A percentile compares a stretch with the other conserved stretches of the same genome.
phyloP scores from a whole-genome alignment of 2,113 vertebrate species.

The Excalfactoria chinensis region DNA sequence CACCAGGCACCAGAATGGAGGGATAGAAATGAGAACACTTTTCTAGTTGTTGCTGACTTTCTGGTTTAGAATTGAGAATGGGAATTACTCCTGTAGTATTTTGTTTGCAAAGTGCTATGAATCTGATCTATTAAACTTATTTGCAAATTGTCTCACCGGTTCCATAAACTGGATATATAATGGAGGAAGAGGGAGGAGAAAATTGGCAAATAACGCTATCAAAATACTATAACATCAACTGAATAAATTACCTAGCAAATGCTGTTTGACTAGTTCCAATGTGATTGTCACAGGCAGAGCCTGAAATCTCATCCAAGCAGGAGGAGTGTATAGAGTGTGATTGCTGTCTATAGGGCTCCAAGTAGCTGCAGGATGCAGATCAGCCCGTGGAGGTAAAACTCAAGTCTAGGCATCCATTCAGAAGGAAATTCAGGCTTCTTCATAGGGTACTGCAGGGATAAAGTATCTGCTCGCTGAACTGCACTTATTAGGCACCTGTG shows the following conservation, averaged over 20 bases:
- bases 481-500: not conserved
- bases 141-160: slow-evolving; percentile 25
- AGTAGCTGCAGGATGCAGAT: not conserved
- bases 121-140: slow-evolving; percentile 43
- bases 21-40: not conserved
- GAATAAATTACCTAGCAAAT: slow-evolving; percentile 16
- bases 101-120: not conserved
- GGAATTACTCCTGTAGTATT: not conserved
- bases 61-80: accelerated
- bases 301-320: not conserved
- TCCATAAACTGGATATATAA: not conserved
- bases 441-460: not conserved
- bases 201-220: not conserved
- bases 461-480: not conserved
- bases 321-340: not conserved
- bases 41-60: not conserved
- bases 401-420: not conserved
- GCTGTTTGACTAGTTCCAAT: not conserved
- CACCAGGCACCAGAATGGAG: not conserved
- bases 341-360: not conserved
- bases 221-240: not conserved
- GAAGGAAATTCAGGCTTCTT: not conserved
- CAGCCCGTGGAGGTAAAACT: not conserved
- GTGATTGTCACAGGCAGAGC: slow-evolving; percentile 5
- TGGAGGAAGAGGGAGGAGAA: not conserved